These are phyloP conservation scores for Nematopogon swammerdamellus DNA, from an alignment of 2,888 invertebrate genomes.

Conservation along the genomic window DNA sequence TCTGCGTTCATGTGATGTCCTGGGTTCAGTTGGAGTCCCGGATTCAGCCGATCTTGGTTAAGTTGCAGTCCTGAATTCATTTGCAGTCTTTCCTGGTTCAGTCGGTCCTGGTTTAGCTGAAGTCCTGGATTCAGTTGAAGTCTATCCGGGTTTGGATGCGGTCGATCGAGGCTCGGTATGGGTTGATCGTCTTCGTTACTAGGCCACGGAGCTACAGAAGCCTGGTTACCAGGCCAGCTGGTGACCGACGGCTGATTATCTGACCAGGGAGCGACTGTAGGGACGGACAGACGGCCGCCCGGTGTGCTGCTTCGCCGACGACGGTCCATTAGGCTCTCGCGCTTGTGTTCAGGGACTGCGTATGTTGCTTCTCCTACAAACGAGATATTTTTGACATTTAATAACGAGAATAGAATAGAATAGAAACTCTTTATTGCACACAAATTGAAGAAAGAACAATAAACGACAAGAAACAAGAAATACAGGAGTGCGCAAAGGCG, in stretches of 20 bases:
- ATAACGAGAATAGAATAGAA: too few species aligned
- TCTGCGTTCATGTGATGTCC: too few species aligned
- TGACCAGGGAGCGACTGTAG: constrained; percentile 15
- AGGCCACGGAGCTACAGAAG: constrained; percentile 15
- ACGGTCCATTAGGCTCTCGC: constrained; percentile 36
- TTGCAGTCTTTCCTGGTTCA: too few species aligned
- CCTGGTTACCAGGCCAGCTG: constrained; percentile 11
- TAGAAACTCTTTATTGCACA: too few species aligned
- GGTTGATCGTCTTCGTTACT: not conserved
- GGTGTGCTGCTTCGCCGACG: constrained; percentile 41
- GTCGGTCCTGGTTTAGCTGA: too few species aligned
- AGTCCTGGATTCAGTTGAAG: constrained; percentile 4
- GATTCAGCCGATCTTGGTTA: too few species aligned
- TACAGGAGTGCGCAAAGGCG: too few species aligned
- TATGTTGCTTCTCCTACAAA: constrained; percentile 38
- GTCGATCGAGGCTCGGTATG: constrained; percentile 5
- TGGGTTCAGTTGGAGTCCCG: too few species aligned
- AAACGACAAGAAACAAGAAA: too few species aligned
- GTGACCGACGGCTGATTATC: constrained; percentile 7
- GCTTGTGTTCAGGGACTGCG: constrained; percentile 42
- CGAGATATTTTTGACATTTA: too few species aligned
- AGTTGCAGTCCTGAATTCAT: too few species aligned
- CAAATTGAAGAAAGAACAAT: too few species aligned
- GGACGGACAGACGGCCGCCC: constrained; percentile 19
- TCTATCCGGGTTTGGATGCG: constrained; percentile 7